Evolutionary conservation across 2,113 vertebrate species (phyloP), one percentile per base, ranked within the genome.

Genomic region (Epinephelus fuscoguttatus): DNA sequence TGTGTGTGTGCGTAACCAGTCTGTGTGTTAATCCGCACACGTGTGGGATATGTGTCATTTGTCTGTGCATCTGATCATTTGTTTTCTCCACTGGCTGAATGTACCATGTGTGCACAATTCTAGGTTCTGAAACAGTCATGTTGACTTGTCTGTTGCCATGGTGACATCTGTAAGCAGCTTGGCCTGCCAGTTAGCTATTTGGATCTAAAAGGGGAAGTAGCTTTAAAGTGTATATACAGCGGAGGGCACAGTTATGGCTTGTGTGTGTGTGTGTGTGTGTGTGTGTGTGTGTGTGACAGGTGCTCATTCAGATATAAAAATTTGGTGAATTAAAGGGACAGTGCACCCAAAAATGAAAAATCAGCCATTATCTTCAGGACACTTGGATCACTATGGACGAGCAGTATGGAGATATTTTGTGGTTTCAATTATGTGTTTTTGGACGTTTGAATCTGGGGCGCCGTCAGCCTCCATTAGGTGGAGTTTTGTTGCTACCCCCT

Each of bases 161-260:
- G 91, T 60, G 50, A 90, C 70, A n/a, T 19, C 47, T 80, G 19
- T 59, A 90, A 70, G 80, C 84, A 88, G 88, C 56, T 76, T 70
- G 59, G 52, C 42, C 52, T 70, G 55, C 40, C 81, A 68, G 68
- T 81, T 79, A 78, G 52, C 61, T 62, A 42, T 68, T 57, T 69
- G n/a, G 37, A 60, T 70, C 40, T 70, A 25, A 75, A 56, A 27
- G 33, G 40, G 23, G 52, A 84, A 69, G 64, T 47, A 30, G 62
- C 57, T 84, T 78, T 81, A n/a, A 75, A 71, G 60, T 45, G 23
- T 49, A 77, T 64, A 62, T 30, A 68, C 0, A 69, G 8, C 17
- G n/a, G 8, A 25, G 33, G 62, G 56, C 56, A 30, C 23, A 76
- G 12, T 15, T 72, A 11, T 60, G 49, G 33, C 56, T 57, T n/a